Evolutionary conservation across 2,888 invertebrate species (phyloP).

Genomic region (Lordiphosa fenestrarum): DNA sequence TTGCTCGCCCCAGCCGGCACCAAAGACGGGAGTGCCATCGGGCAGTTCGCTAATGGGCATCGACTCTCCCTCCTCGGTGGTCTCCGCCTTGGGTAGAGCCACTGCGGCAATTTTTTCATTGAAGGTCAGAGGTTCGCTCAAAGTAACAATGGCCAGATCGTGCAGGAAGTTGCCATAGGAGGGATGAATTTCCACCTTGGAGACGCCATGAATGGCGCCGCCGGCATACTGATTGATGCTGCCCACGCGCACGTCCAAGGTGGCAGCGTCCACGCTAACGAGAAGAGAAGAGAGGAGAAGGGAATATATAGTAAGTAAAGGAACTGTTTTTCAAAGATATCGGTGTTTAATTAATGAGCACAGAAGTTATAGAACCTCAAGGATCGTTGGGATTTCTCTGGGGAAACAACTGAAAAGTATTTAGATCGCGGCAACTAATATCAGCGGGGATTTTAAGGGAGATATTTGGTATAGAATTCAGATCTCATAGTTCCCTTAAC

Average conservation of each 20-base stretch:
- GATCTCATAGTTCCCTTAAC: no score
- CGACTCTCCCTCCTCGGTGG: slow-evolving; percentile 14
- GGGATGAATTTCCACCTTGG: slow-evolving; percentile 59
- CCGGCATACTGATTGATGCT: slow-evolving; percentile 76
- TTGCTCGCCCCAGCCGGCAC: slow-evolving; percentile 76
- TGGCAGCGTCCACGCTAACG: slow-evolving; percentile 41
- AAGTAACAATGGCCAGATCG: slow-evolving; percentile 68
- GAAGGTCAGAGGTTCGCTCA: slow-evolving; percentile 45
- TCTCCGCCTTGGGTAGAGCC: slow-evolving; percentile 39
- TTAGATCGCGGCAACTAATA: no score
- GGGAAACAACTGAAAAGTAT: no score
- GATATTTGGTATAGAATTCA: no score
- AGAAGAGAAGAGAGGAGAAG: no score
- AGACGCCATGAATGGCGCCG: slow-evolving; percentile 58
- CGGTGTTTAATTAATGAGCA: no score
- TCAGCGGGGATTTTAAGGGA: no score
- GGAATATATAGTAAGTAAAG: no score
- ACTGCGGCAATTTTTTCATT: slow-evolving; percentile 55
- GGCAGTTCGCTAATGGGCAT: slow-evolving; percentile 32
- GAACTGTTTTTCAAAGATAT: no score
- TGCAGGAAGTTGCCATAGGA: slow-evolving; percentile 75
- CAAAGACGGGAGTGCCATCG: slow-evolving; percentile 54
- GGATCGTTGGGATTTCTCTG: no score
- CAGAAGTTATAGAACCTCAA: no score
- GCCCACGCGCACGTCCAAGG: slow-evolving; percentile 66